Conservation (phyloP, 2,888 invertebrate species). For the Copidosoma aretas region DNA sequence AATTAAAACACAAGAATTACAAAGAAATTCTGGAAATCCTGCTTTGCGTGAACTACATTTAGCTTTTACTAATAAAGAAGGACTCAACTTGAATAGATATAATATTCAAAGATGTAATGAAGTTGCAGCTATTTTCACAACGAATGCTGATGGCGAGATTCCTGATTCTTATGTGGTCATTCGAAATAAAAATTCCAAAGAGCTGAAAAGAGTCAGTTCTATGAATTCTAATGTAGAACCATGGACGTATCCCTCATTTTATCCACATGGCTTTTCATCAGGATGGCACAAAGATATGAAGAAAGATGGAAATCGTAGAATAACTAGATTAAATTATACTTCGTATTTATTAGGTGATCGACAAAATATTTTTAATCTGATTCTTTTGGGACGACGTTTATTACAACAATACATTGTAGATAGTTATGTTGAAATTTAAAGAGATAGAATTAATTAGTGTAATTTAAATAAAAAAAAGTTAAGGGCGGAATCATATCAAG, state of each 20-base stretch:
- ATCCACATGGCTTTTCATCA: conserved; percentile 40
- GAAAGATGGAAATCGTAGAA: conserved; percentile 10
- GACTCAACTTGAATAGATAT: conserved; percentile 36
- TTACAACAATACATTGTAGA: conserved; percentile 41
- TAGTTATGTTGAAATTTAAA: conserved; percentile 12
- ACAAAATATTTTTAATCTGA: conserved; percentile 9
- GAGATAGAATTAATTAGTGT: conserved; percentile 24
- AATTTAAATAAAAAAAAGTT: conserved; percentile 2
- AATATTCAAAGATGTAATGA: conserved; percentile 43
- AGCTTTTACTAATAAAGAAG: conserved; percentile 38
- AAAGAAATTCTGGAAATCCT: conserved; percentile 4
- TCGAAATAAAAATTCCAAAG: conserved; percentile 34
- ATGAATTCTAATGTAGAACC: too few relatives aligned
- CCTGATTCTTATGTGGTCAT: conserved; percentile 39
- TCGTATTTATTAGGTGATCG: conserved; percentile 8
- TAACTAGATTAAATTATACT: conserved; percentile 7
- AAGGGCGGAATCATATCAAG: conserved; percentile 35
- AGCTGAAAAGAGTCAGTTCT: conserved; percentile 34
- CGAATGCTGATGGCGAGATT: too few relatives aligned
- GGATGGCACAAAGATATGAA: conserved; percentile 36
- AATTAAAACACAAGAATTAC: conserved; percentile 18
- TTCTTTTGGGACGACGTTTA: conserved; percentile 31
- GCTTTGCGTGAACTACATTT: conserved; percentile 30
- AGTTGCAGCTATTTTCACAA: conserved; percentile 42
- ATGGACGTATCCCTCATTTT: conserved; percentile 42